Conservation (phyloP, 2,888 invertebrate genomes). For the Parascotia fuliginaria region DNA sequence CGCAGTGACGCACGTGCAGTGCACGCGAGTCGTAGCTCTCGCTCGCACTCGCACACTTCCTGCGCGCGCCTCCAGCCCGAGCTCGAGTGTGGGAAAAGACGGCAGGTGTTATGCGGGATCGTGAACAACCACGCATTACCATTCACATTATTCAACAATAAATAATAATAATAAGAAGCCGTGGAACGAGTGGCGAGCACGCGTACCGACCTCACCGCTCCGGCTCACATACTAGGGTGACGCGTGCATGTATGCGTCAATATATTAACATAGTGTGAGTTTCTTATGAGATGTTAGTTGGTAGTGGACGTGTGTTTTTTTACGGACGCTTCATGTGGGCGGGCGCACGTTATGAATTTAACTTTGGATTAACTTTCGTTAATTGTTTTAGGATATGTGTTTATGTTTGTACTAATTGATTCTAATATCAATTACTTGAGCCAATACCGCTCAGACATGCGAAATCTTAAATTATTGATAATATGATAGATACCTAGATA, state of each 20-base stretch:
- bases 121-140: conserved; percentile 86
- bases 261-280: conserved; percentile 41
- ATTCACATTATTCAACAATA: conserved; percentile 86
- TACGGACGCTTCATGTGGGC: conserved; percentile 72
- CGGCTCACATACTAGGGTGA: conserved; percentile 75
- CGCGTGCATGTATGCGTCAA: conserved; percentile 61
- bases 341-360: conserved; percentile 78
- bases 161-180: conserved; percentile 86
- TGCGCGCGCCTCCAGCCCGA: conserved; percentile 74
- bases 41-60: conserved; percentile 76
- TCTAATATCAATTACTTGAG: conserved; percentile 52
- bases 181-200: conserved; percentile 84
- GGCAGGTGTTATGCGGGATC: conserved; percentile 87
- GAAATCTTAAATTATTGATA: too few species aligned
- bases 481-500: too few species aligned
- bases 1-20: conserved; percentile 68
- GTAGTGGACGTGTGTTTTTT: conserved; percentile 66
- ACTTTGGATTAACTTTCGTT: conserved; percentile 73
- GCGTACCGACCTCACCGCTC: conserved; percentile 73
- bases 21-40: conserved; percentile 68
- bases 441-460: too few species aligned
- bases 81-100: conserved; percentile 86
- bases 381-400: conserved; percentile 72
- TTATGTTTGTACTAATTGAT: conserved; percentile 60
- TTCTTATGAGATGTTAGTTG: conserved; percentile 46